These are phyloP conservation scores for Callithrix jacchus DNA, from an alignment of 2,113 vertebrate species.

Conservation along the genomic window DNA sequence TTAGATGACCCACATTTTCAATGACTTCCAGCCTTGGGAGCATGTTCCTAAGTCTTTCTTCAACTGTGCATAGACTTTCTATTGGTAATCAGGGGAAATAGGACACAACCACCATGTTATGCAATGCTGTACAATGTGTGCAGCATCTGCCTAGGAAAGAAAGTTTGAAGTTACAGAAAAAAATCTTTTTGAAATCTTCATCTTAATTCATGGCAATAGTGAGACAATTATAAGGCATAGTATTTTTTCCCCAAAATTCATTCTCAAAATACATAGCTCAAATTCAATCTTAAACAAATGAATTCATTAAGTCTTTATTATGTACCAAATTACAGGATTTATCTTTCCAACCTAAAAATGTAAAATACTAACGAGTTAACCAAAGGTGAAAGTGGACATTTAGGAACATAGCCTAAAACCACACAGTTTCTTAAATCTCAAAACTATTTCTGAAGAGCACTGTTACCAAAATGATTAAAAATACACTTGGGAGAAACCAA, in stretches of 20 bases:
- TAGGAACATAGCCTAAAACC: neutral
- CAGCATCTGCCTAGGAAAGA: neutral
- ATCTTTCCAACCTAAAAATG: slow-evolving; percentile 21
- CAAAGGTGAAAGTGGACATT: slow-evolving; percentile 11
- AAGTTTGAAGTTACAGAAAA: slow-evolving; percentile 26
- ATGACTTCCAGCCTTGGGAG: neutral
- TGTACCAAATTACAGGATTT: neutral
- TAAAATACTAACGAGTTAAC: neutral
- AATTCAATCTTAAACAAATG: neutral
- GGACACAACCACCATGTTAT: neutral
- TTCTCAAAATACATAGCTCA: slow-evolving; percentile 22
- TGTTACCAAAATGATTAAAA: slow-evolving; percentile 48
- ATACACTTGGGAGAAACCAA: neutral
- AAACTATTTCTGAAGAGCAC: slow-evolving; percentile 42
- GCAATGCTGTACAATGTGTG: neutral
- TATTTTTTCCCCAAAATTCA: neutral
- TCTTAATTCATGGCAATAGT: slow-evolving; percentile 14
- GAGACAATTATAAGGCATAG: neutral
- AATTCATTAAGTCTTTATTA: neutral
- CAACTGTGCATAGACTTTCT: neutral
- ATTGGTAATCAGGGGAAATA: neutral
- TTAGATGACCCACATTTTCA: neutral
- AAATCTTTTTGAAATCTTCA: slow-evolving; percentile 13
- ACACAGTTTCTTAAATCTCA: neutral
- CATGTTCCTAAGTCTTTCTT: neutral